Evolutionary conservation across 2,113 vertebrate genomes (phyloP), one percentile per base, ranked within the genome.

Genomic region (Stegastes partitus): DNA sequence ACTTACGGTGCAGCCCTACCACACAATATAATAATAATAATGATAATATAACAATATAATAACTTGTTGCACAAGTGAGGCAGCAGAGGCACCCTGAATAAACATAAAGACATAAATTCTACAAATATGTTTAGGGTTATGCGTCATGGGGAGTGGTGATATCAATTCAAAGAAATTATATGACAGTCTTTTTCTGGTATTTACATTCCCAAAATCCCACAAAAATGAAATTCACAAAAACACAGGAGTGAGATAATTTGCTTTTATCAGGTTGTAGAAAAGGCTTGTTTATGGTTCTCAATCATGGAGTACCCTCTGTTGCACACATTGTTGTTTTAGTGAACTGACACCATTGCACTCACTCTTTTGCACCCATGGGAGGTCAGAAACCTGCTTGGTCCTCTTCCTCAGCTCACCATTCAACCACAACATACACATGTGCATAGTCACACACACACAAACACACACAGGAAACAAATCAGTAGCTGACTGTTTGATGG

Each of bases 401-500:
- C 59, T 66, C 45, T 59, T 23, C 50, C 63, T 76, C 22, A 64
- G 61, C 50, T 80, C 58, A 59, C 42, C 69, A 61, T 62, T 61
- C 71, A 85, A 74, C 62, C 74, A 62, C 68, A 47, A 51, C 68
- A 55, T 47, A 34, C 74, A 73, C 72, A 65, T 45, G 63, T 54
- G 61, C 69, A 64, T 69, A 55, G 69, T 19, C 70, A 65, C 49
- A 59, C 77, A 44, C 74, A 59, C 66, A 63, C 57, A 54, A 62
- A 23, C 77, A 68, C 74, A 80, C 82, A 79, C 11, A 82, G 76
- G 81, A 88, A 86, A 80, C 57, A 74, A 69, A 83, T 87, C 68
- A 76, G 74, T 80, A 91, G 86, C 81, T 74, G 79, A 71, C 78
- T 68, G 89, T 90, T 89, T 89, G 85, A 90, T 87, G 77, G 74